Conservation (phyloP, 1,140 invertebrate species). For the Euborellia annulipes region DNA sequence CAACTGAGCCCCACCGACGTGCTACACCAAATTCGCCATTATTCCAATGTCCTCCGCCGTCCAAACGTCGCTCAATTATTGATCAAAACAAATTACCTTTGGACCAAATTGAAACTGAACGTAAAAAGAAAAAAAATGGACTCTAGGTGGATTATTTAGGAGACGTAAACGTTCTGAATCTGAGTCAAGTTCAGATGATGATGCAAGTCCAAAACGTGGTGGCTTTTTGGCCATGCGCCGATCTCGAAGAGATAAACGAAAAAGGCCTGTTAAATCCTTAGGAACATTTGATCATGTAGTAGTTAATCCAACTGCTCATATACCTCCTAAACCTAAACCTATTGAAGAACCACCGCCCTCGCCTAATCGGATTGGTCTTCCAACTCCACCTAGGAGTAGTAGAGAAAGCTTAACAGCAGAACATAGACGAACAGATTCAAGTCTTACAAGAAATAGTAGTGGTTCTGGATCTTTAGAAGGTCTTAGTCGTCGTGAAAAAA, state of each 20-base stretch:
- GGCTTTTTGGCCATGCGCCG: conserved; percentile 30
- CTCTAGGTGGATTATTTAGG: conserved; percentile 49
- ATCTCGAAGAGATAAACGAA: conserved; percentile 30
- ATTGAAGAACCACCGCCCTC: conserved; percentile 27
- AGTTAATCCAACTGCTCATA: conserved; percentile 28
- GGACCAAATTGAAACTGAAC: no score
- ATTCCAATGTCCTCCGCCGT: no score
- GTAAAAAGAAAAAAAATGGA: conserved; percentile 42
- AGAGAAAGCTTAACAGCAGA: conserved; percentile 11
- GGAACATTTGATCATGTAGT: conserved; percentile 23
- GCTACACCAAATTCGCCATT: no score
- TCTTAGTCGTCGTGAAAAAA: conserved; percentile 27
- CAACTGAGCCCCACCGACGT: no score
- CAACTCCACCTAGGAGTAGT: conserved; percentile 24
- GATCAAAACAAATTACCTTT: no score
- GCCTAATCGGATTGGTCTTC: conserved; percentile 30
- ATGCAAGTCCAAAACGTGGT: conserved; percentile 18
- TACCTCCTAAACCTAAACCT: conserved; percentile 17
- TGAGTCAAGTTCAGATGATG: conserved; percentile 42
- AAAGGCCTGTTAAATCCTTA: conserved; percentile 18
- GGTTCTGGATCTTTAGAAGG: conserved; percentile 34
- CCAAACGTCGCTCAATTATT: no score
- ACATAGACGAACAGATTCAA: conserved; percentile 9
- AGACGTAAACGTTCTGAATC: conserved; percentile 39
- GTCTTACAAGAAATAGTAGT: conserved; percentile 10